phyloP scores from a whole-genome alignment of 2,888 invertebrate genomes.

The Hydroisotoma schaefferi region DNA sequence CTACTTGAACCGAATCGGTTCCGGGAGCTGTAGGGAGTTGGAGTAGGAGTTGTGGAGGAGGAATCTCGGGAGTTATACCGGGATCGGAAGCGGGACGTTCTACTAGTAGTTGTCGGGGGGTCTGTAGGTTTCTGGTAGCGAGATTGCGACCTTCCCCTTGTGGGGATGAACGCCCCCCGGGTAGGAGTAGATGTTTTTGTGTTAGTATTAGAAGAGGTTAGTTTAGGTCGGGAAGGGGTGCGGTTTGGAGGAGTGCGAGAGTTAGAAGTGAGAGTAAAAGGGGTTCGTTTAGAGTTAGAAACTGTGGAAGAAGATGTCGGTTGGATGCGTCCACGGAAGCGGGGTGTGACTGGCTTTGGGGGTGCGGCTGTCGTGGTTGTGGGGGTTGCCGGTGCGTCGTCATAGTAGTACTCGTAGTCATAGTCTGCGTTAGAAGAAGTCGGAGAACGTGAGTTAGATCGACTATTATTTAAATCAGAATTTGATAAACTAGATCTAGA shows the following conservation, averaged over 20 bases:
- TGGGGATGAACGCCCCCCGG: too few relatives aligned
- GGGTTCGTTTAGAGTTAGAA: constrained; percentile 30
- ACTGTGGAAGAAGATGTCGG: constrained; percentile 42
- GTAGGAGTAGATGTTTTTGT: constrained; percentile 28
- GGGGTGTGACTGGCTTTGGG: constrained; percentile 22
- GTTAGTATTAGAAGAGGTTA: constrained; percentile 24
- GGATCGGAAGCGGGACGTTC: constrained; percentile 40
- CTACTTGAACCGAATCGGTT: constrained; percentile 41
- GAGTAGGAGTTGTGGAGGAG: constrained; percentile 30
- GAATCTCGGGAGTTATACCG: constrained; percentile 37
- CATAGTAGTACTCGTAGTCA: constrained; percentile 47
- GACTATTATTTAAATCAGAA: constrained; percentile 33
- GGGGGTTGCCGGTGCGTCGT: constrained; percentile 50
- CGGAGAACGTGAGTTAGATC: constrained; percentile 37
- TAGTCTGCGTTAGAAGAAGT: constrained; percentile 47
- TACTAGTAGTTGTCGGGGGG: constrained; percentile 31
- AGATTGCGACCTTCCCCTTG: constrained; percentile 36
- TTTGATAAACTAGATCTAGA: constrained; percentile 37
- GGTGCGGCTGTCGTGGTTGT: constrained; percentile 45
- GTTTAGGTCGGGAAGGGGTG: constrained; percentile 18
- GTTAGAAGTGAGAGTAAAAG: constrained; percentile 46
- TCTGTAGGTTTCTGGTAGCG: constrained; percentile 38
- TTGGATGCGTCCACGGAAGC: constrained; percentile 47
- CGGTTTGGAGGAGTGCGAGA: constrained; percentile 31
- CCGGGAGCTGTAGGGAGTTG: constrained; percentile 25